Conservation (phyloP, 2,888 invertebrate species). For the Mythimna lalbum region DNA sequence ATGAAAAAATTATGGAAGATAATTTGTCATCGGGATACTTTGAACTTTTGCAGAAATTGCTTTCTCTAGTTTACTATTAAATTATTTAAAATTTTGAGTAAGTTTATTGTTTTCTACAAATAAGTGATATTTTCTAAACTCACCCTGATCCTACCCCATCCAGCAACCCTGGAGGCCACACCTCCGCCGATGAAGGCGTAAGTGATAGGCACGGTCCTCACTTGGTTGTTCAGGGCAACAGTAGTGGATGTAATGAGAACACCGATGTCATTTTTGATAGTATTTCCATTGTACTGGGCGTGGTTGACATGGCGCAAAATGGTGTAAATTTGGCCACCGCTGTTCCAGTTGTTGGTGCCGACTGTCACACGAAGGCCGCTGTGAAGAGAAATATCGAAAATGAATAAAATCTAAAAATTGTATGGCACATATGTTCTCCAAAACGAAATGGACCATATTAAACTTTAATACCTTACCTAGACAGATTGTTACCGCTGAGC, state of each 20-base stretch:
- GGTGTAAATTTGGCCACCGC: slow-evolving; percentile 72
- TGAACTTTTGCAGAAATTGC: neutral
- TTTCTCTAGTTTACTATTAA: neutral
- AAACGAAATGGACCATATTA: too few relatives aligned
- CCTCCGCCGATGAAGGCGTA: slow-evolving; percentile 62
- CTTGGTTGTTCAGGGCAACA: slow-evolving; percentile 55
- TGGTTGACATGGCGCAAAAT: slow-evolving; percentile 78
- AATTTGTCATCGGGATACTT: neutral
- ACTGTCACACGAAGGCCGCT: slow-evolving; percentile 76
- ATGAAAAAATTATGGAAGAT: too few relatives aligned
- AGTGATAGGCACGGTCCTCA: slow-evolving; percentile 64
- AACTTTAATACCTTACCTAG: slow-evolving; percentile 30
- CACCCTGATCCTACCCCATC: slow-evolving; percentile 80
- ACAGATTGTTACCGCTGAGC: slow-evolving; percentile 36
- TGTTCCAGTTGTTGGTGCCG: slow-evolving; percentile 79
- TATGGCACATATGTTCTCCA: neutral
- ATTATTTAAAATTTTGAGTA: neutral
- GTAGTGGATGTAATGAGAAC: slow-evolving; percentile 68
- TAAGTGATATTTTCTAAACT: slow-evolving; percentile 40
- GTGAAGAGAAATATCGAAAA: slow-evolving; percentile 1
- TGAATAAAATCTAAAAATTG: neutral
- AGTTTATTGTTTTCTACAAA: neutral
- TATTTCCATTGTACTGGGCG: slow-evolving; percentile 70
- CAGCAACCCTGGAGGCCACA: slow-evolving; percentile 70
- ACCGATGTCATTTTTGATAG: slow-evolving; percentile 81